Evolutionary conservation across 2,888 invertebrate species (phyloP).

Genomic region (Gastracanthus pulcherrimus): DNA sequence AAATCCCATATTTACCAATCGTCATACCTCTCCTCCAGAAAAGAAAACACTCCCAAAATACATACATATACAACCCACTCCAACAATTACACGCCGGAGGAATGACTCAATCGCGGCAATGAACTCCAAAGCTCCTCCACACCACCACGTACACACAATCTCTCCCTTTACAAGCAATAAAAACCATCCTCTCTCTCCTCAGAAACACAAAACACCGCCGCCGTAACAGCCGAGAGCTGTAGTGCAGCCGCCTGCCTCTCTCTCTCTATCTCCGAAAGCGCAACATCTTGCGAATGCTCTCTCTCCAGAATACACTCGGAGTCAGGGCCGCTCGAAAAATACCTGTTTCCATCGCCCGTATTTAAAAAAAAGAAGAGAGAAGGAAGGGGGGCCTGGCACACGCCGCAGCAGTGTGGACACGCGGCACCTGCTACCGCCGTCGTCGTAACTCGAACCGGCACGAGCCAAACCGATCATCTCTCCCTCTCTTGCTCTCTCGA

Average conservation of each 20-base stretch:
- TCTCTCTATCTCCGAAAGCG: too few species aligned
- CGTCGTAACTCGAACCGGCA: conserved; percentile 66
- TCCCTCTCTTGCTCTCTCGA: conserved; percentile 22
- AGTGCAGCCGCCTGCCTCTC: conserved; percentile 17
- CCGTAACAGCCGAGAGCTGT: conserved; percentile 60
- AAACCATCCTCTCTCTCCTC: conserved; percentile 10
- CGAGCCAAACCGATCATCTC: conserved; percentile 64
- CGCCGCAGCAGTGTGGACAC: conserved; percentile 66
- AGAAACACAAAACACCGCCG: conserved; percentile 54
- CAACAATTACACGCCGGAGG: neutral
- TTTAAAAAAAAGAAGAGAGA: conserved; percentile 17
- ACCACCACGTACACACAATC: too few species aligned
- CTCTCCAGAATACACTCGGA: too few species aligned
- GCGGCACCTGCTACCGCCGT: conserved; percentile 73
- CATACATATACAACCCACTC: too few species aligned
- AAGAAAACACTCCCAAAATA: too few species aligned
- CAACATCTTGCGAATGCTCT: conserved; percentile 72
- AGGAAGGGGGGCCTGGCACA: conserved; percentile 59
- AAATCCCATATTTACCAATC: too few species aligned
- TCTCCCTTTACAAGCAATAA: neutral
- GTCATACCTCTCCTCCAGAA: too few species aligned
- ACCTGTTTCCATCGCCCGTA: conserved; percentile 48
- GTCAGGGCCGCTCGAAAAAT: conserved; percentile 47
- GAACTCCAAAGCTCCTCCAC: neutral
- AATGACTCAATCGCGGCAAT: neutral